Base-by-base conservation (phyloP, 2,113 vertebrate genomes). In the Oceanites oceanicus region DNA sequence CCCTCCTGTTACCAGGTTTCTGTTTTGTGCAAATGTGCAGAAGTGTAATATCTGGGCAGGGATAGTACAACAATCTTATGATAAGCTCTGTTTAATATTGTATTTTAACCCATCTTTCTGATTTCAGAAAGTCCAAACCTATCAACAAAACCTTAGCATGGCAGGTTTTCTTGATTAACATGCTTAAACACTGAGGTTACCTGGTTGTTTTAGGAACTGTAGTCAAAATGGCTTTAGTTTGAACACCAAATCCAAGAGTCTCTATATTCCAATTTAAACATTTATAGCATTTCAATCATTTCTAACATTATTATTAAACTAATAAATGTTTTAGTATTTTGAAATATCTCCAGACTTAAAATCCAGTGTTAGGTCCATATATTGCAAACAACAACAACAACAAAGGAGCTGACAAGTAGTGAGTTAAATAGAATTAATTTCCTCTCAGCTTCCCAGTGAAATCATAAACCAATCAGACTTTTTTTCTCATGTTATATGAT, bases 381-480 rank as follows among this genome's bases (percentile, higher is more conserved):
- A 62, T 47, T 95, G 92, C 62, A 91, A 95, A 87, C 56, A 96
- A 92, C 56, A 97, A 92, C 76, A 95, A 74, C 86, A 97, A 95
- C 79, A 97, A 96, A 92, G 72, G 71, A 91, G 21, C 30, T 97
- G 97, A 96, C 94, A 97, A 91, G 94, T 40, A 90, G 81, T 71
- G 56, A 94, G 89, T 94, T 96, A 96, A 96, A 94, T 47, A 94
- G 81, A 96, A 96, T 96, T 96, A 95, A 96, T 97, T 96, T 94
- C 78, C 74, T 82, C 94, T 94, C 81, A 79, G 81, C 49, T 95
- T 96, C 92, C 91, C 92, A 81, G 77, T 50, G 86, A 97, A 96
- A 92, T 89, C 88, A 91, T 96, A 96, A 97, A 96, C 67, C 88
- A 94, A 94, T 88, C 94, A 92, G 88, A 87, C 23, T 50, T 95